phyloP scores from a whole-genome alignment of 2,113 vertebrate genomes.

The Edolisoma coerulescens region DNA sequence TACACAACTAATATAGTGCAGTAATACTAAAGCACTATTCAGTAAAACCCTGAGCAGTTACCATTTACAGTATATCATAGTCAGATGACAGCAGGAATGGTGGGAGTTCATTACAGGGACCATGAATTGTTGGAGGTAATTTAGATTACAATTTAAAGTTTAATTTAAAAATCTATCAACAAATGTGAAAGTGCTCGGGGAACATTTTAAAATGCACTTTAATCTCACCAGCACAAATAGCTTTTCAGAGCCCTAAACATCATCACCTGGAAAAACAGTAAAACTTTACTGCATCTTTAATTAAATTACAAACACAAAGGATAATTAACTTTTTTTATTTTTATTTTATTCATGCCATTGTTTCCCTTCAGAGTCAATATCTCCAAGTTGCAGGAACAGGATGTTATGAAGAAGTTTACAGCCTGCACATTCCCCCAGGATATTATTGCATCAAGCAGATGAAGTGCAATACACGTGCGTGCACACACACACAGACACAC shows the following conservation, averaged over 20 bases:
- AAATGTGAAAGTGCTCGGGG: conserved; percentile 86
- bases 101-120: conserved; percentile 87
- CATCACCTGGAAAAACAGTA: conserved; percentile 84
- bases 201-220: conserved; percentile 87
- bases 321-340: conserved; percentile 87
- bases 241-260: conserved; percentile 82
- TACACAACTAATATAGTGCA: conserved; percentile 66
- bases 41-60: conserved; percentile 71
- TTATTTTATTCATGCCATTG: conserved; percentile 84
- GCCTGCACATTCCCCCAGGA: conserved; percentile 22
- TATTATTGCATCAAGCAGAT: conserved; percentile 6
- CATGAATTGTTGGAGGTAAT: conserved; percentile 89
- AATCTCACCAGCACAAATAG: conserved; percentile 83
- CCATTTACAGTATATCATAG: conserved; percentile 79
- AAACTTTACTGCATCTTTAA: conserved; percentile 86
- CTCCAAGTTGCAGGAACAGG: conserved; percentile 74
- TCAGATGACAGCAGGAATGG: conserved; percentile 76
- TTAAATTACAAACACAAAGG: conserved; percentile 91
- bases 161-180: conserved; percentile 92
- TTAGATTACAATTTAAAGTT: conserved; percentile 90
- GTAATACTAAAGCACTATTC: conserved; percentile 69
- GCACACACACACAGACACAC: not conserved
- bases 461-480: not conserved
- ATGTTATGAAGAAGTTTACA: conserved; percentile 70
- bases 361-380: conserved; percentile 79